Conservation (phyloP, 2,113 vertebrate species). For the Glaucidium brasilianum region DNA sequence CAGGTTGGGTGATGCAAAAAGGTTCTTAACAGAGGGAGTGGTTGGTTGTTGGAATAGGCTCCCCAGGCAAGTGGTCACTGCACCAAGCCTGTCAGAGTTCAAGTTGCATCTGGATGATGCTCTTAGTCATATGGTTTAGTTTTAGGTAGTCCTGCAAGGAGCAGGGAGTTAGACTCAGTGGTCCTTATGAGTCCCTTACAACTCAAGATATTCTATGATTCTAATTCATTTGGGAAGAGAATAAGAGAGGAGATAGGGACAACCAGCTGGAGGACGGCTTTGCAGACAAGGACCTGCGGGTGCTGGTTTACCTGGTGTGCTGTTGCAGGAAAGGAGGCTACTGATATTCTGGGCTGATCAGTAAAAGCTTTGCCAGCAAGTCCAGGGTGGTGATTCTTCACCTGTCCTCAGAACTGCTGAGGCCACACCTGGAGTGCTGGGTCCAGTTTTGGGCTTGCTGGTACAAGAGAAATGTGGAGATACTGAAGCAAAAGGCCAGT, state of each 20-base stretch:
- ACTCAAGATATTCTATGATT: not conserved
- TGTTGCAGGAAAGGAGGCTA: not conserved
- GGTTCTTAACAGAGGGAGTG: too few relatives aligned
- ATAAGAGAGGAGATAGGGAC: not conserved
- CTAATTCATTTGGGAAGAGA: not conserved
- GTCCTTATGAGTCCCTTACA: not conserved
- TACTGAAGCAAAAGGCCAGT: not conserved
- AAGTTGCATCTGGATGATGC: too few relatives aligned
- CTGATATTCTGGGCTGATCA: not conserved
- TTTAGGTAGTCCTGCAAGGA: too few relatives aligned
- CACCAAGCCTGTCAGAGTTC: too few relatives aligned
- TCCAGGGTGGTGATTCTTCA: not conserved
- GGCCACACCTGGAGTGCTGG: not conserved
- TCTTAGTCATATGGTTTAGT: too few relatives aligned
- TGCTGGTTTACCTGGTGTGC: not conserved
- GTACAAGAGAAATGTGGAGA: not conserved
- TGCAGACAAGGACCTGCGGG: not conserved
- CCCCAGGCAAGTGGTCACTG: too few relatives aligned
- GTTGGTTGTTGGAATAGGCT: too few relatives aligned
- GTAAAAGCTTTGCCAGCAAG: not conserved
- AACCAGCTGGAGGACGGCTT: not conserved
- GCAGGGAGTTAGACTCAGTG: too few relatives aligned
- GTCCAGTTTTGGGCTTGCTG: not conserved
- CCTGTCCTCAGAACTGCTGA: not conserved
- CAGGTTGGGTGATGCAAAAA: not conserved